Percentiles rank a stretch among this genome's conserved stretches.
Conservation (phyloP, 2,113 vertebrate genomes). For the Phocoena phocoena region DNA sequence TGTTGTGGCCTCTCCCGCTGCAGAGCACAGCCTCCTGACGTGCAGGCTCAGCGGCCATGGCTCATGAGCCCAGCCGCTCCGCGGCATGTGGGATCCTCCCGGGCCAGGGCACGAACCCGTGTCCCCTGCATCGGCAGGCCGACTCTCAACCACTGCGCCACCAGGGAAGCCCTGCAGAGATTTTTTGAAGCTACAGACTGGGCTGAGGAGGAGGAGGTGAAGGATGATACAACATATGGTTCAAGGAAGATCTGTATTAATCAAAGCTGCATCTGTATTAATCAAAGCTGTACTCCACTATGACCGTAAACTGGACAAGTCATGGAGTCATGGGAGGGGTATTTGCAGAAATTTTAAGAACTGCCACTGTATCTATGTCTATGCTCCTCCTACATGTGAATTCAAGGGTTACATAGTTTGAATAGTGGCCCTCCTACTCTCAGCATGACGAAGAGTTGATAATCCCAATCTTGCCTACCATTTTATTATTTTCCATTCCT, state of each 20-base stretch:
- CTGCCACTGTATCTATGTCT: slow-evolving; percentile 85
- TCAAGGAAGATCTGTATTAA: slow-evolving; percentile 41
- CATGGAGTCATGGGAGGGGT: background rate
- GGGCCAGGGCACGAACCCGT: no score
- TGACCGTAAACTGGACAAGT: background rate
- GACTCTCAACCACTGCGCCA: no score
- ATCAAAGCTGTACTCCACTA: background rate
- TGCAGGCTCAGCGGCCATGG: no score
- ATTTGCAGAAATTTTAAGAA: slow-evolving; percentile 83
- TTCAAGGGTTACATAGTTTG: slow-evolving; percentile 79
- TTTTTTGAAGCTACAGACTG: background rate
- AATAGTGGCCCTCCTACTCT: slow-evolving; percentile 77
- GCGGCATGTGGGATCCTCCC: no score
- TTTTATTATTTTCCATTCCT: background rate
- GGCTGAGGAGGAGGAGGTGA: background rate
- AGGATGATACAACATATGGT: background rate
- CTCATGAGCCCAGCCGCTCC: no score
- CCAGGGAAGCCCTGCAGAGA: background rate
- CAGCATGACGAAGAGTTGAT: background rate
- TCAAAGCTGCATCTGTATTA: background rate
- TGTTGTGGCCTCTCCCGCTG: no score
- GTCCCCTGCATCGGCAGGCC: no score
- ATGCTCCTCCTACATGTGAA: slow-evolving; percentile 83
- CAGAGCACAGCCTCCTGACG: no score
- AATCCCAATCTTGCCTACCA: background rate